Evolutionary conservation across 2,113 vertebrate genomes (phyloP).

Genomic region (Brachypodius melanocephalos): DNA sequence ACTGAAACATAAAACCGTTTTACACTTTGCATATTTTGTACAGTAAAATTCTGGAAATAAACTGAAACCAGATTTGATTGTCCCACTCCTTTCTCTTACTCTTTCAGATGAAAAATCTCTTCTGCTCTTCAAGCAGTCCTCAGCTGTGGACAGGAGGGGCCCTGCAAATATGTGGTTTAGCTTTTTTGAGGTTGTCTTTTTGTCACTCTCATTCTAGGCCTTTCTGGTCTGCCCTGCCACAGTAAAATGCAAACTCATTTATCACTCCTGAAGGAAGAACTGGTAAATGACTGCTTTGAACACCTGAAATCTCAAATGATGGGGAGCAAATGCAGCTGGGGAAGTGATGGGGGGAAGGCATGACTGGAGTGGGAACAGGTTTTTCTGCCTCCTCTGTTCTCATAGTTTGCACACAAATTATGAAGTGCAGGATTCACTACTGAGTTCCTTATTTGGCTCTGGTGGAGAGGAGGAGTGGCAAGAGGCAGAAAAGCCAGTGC

Average conservation of each 20-base stretch:
- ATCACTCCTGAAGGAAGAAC: neutral
- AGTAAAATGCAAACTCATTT: slow-evolving; percentile 23
- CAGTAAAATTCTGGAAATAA: slow-evolving; percentile 75
- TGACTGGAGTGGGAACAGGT: neutral
- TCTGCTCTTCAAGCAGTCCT: neutral
- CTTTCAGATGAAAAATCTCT: neutral
- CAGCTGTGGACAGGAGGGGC: neutral
- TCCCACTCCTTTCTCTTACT: neutral
- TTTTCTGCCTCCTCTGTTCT: slow-evolving; percentile 40
- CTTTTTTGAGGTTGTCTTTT: neutral
- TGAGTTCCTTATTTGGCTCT: neutral
- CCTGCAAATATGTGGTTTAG: neutral
- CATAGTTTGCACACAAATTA: neutral
- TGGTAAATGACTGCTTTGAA: neutral
- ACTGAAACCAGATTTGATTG: slow-evolving; percentile 50
- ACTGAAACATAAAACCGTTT: slow-evolving; percentile 64
- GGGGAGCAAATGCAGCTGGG: neutral
- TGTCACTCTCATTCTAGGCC: neutral
- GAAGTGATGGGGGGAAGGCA: rapidly evolving
- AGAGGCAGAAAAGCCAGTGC: slow-evolving; percentile 5
- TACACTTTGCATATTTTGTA: slow-evolving; percentile 72
- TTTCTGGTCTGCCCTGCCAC: neutral
- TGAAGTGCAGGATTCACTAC: neutral
- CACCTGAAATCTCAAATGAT: slow-evolving; percentile 9
- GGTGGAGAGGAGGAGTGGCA: neutral